Evolutionary conservation across 2,888 invertebrate genomes (phyloP).

Genomic region (Zygaena filipendulae): DNA sequence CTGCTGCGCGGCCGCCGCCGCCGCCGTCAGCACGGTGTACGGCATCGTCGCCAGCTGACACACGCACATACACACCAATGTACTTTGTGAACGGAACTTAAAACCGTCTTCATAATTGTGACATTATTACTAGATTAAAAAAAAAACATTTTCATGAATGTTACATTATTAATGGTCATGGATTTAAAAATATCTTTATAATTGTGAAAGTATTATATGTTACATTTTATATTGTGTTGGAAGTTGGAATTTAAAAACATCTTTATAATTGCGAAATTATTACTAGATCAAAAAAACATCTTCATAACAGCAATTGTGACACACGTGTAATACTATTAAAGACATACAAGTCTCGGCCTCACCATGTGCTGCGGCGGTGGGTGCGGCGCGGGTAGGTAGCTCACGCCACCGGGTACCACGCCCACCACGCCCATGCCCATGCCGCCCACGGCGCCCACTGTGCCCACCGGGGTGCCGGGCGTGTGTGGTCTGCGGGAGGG

Average conservation of each 20-base stretch:
- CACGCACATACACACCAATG: not conserved
- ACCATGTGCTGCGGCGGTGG: slow-evolving; percentile 56
- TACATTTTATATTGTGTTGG: too few species aligned
- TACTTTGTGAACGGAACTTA: not conserved
- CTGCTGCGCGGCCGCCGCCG: slow-evolving; percentile 51
- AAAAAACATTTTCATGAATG: too few species aligned
- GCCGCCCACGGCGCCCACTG: slow-evolving; percentile 32
- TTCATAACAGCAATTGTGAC: too few species aligned
- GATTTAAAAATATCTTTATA: too few species aligned
- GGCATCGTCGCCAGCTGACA: slow-evolving; percentile 47
- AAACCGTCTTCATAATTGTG: not conserved
- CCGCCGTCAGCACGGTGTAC: slow-evolving; percentile 50
- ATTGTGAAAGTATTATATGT: too few species aligned
- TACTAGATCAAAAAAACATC: too few species aligned
- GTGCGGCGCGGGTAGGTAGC: slow-evolving; percentile 62
- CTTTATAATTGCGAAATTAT: too few species aligned
- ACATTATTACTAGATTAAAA: too few species aligned
- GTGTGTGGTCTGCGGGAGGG: slow-evolving; percentile 91
- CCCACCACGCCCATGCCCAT: slow-evolving; percentile 48
- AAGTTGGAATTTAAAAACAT: too few species aligned
- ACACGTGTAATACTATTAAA: too few species aligned
- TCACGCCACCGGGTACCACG: slow-evolving; percentile 53
- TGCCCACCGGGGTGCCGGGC: slow-evolving; percentile 78
- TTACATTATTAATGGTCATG: too few species aligned
- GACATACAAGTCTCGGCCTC: slow-evolving; percentile 10